These are phyloP conservation scores for Enteromius trimaculatus DNA, from an alignment of 2,797 vertebrate genomes.

Conservation along the genomic window DNA sequence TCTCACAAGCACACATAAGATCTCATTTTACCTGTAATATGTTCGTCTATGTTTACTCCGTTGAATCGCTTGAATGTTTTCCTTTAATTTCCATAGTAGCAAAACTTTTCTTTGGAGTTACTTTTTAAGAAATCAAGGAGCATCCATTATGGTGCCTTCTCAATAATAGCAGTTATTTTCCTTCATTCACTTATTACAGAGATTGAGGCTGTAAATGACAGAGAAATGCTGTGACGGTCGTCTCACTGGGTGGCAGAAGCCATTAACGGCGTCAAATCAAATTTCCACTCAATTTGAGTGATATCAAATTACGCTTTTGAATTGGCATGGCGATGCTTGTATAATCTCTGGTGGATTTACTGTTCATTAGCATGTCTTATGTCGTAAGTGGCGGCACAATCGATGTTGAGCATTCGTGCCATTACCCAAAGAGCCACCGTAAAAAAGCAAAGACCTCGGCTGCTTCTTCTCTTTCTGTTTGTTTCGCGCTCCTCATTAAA, in stretches of 20 bases:
- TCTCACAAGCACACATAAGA: too few species aligned
- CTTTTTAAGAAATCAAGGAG: neutral
- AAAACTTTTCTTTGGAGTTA: neutral
- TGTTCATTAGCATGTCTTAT: constrained; percentile 46
- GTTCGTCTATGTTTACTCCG: too few species aligned
- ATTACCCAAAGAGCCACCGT: neutral
- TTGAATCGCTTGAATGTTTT: too few species aligned
- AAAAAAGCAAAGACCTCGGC: constrained; percentile 5
- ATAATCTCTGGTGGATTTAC: constrained; percentile 29
- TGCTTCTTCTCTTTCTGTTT: constrained; percentile 37
- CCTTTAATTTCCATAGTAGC: neutral
- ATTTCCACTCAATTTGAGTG: constrained; percentile 34
- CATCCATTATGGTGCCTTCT: constrained; percentile 11
- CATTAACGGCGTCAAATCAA: constrained; percentile 37
- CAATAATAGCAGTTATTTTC: neutral
- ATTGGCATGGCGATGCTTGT: constrained; percentile 16
- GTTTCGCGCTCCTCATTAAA: constrained; percentile 37
- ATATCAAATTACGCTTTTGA: constrained; percentile 13
- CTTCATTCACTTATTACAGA: neutral
- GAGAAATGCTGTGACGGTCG: constrained; percentile 4
- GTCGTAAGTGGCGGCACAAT: neutral
- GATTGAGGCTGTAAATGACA: neutral
- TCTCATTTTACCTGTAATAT: too few species aligned
- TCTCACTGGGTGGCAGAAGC: constrained; percentile 38
- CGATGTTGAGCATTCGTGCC: neutral